These are phyloP conservation scores for Drosophila anomalata DNA, from an alignment of 2,888 invertebrate species.

Conservation along the genomic window DNA sequence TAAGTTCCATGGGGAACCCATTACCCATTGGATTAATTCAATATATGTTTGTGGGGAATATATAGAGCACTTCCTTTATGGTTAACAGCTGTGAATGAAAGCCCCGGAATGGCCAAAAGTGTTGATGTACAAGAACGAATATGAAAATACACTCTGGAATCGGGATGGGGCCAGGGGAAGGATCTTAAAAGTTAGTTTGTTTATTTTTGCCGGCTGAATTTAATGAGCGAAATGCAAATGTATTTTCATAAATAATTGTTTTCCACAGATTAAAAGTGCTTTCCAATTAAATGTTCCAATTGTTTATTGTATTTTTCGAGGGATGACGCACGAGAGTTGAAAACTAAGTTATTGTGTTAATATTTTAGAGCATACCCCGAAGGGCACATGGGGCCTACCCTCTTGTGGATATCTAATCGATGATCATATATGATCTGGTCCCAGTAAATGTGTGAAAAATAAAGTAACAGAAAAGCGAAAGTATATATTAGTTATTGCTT, in stretches of 20 bases:
- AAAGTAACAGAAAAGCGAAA: constrained; percentile 41
- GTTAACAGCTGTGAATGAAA: constrained; percentile 60
- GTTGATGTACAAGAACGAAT: constrained; percentile 56
- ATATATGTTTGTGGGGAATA: constrained; percentile 26
- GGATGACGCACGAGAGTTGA: constrained; percentile 59
- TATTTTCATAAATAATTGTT: constrained; percentile 48
- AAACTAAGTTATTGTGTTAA: constrained; percentile 2
- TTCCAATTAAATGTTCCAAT: constrained; percentile 40
- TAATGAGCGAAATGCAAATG: constrained; percentile 50
- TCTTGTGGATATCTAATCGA: constrained; percentile 78
- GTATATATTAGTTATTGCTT: constrained; percentile 44
- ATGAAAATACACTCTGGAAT: constrained; percentile 49
- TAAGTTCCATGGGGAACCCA: constrained; percentile 47
- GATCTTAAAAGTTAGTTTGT: constrained; percentile 15
- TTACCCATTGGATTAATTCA: constrained; percentile 36
- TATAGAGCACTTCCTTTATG: constrained; percentile 70
- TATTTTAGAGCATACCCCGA: constrained; percentile 53
- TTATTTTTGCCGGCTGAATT: constrained; percentile 46
- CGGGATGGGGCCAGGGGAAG: constrained; percentile 10
- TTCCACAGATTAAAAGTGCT: constrained; percentile 38
- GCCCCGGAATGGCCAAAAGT: constrained; percentile 41
- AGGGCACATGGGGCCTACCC: constrained; percentile 79
- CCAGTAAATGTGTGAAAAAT: constrained; percentile 41
- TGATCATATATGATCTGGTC: constrained; percentile 80
- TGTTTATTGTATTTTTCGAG: constrained; percentile 51